These are phyloP conservation scores for Agrilus cyanescens DNA, from an alignment of 2,888 invertebrate species.

Conservation along the genomic window DNA sequence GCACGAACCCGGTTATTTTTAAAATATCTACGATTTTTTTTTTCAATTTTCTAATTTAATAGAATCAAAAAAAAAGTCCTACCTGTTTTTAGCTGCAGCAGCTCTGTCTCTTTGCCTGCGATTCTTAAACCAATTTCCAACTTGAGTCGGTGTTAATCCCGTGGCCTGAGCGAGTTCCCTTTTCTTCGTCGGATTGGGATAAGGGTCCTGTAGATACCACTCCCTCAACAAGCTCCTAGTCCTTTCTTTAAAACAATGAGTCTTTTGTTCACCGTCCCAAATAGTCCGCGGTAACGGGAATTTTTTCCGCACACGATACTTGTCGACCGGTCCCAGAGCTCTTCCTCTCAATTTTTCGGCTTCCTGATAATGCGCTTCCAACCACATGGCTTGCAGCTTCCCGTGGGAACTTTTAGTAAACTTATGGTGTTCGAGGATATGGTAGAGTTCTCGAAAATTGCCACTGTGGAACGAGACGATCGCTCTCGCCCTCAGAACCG, in stretches of 20 bases:
- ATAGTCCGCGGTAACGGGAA: slow-evolving; percentile 84
- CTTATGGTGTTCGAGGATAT: slow-evolving; percentile 79
- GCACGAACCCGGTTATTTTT: no score
- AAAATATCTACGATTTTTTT: no score
- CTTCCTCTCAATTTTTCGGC: slow-evolving; percentile 82
- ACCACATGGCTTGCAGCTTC: slow-evolving; percentile 84
- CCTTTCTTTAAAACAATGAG: slow-evolving; percentile 92
- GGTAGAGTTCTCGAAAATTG: slow-evolving; percentile 79
- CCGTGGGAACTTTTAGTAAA: slow-evolving; percentile 83
- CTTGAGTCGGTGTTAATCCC: slow-evolving; percentile 85
- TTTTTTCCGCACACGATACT: slow-evolving; percentile 87
- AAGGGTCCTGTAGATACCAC: slow-evolving; percentile 98
- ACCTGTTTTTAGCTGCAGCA: slow-evolving; percentile 95
- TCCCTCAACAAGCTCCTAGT: slow-evolving; percentile 89
- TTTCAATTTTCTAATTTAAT: neutral
- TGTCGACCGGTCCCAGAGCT: slow-evolving; percentile 88
- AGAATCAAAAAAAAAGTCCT: slow-evolving; percentile 30
- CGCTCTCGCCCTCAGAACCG: slow-evolving; percentile 74
- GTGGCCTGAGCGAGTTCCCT: slow-evolving; percentile 83
- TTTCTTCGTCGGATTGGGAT: slow-evolving; percentile 90
- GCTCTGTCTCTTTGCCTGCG: slow-evolving; percentile 77
- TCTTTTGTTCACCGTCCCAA: slow-evolving; percentile 94
- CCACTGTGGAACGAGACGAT: slow-evolving; percentile 86
- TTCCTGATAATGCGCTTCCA: slow-evolving; percentile 88
- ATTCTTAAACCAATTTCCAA: slow-evolving; percentile 91